A percentile compares a stretch with the other conserved stretches of the same genome.
Conservation (phyloP, 2,113 vertebrate genomes). For the Mobula hypostoma region DNA sequence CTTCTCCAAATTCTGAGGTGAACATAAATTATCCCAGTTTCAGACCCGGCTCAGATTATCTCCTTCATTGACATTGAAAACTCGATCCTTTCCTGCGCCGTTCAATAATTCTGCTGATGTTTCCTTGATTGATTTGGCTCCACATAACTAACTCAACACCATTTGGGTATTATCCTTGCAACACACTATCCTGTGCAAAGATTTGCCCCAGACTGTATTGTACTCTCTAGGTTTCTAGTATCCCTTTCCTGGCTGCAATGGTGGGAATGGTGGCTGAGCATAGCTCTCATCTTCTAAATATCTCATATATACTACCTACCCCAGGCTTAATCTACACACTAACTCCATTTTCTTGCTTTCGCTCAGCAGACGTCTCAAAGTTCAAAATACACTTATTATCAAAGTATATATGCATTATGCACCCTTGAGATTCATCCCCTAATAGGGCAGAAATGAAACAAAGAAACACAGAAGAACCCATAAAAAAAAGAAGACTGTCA, state of each 20-base stretch:
- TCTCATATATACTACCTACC: background rate
- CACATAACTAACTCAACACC: background rate
- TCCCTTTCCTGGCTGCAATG: background rate
- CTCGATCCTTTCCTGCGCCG: background rate
- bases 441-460: too few species aligned
- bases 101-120: background rate
- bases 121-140: background rate
- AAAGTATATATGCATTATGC: too few species aligned
- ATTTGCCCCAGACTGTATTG: background rate
- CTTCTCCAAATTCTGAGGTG: background rate
- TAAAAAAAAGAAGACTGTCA: too few species aligned
- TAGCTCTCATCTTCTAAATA: background rate
- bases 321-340: background rate
- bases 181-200: background rate
- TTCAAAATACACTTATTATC: too few species aligned
- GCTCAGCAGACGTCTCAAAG: background rate
- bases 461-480: too few species aligned
- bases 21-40: background rate
- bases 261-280: background rate
- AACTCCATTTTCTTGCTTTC: background rate
- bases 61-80: background rate
- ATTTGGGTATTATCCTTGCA: background rate
- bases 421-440: too few species aligned
- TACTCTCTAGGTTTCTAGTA: background rate
- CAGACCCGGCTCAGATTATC: background rate